These are phyloP conservation scores for Dorcus hopei DNA, from an alignment of 2,888 invertebrate species.

Conservation along the genomic window DNA sequence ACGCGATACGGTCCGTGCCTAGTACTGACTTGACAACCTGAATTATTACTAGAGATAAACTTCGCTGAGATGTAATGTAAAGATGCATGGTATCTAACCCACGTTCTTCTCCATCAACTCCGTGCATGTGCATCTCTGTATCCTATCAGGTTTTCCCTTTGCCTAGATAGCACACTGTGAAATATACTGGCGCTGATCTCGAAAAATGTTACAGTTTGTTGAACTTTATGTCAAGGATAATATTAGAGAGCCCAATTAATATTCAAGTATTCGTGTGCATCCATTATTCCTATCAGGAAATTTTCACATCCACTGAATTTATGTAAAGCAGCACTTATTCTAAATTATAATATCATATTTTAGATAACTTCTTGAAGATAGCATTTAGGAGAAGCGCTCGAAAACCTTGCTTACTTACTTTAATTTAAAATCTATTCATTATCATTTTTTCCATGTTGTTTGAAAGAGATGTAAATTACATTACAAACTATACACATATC, in stretches of 20 bases:
- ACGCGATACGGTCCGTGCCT: slow-evolving; percentile 43
- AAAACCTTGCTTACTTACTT: too few species aligned
- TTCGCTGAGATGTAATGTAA: slow-evolving; percentile 46
- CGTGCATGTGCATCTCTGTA: slow-evolving; percentile 16
- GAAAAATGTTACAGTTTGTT: slow-evolving; percentile 10
- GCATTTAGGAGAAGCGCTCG: too few species aligned
- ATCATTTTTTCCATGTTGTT: too few species aligned
- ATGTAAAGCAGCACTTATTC: too few species aligned
- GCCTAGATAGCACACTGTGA: slow-evolving; percentile 9
- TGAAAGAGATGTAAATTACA: too few species aligned
- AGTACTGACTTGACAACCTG: slow-evolving; percentile 44
- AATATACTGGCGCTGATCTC: background rate
- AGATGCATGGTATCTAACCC: slow-evolving; percentile 49
- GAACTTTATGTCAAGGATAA: slow-evolving; percentile 4
- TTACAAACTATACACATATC: too few species aligned
- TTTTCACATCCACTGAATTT: too few species aligned
- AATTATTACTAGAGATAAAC: slow-evolving; percentile 46
- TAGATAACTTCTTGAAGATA: too few species aligned
- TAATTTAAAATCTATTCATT: too few species aligned
- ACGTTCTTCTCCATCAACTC: slow-evolving; percentile 45
- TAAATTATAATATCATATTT: too few species aligned
- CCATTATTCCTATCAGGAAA: too few species aligned
- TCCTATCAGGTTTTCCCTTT: slow-evolving; percentile 12
- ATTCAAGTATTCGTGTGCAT: too few species aligned
- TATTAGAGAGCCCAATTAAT: background rate